Evolutionary conservation across 2,888 invertebrate species (phyloP), one percentile per base, ranked within the genome.

Genomic region (Serrognathus titanus): DNA sequence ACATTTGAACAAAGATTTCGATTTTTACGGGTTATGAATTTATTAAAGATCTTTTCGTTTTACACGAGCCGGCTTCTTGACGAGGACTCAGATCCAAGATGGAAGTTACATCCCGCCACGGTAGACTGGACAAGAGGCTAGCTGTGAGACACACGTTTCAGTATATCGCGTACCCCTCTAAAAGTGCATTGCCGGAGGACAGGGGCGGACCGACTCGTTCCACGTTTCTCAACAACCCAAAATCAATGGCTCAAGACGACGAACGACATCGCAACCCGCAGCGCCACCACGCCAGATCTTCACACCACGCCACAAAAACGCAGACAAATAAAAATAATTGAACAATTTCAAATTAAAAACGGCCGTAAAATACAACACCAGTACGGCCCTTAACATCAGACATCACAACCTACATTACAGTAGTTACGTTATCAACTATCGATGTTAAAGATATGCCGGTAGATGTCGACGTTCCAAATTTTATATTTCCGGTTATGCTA

Each of bases 61-160:
- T 79, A 80, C 80, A 78, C 80, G 79, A 81, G 84, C 87, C 88
- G 87, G 88, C 87, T 87, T 87, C 84, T 83, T 79, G 83, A 82
- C 69, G 70, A 73, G 82, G 83, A 85, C 82, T 81, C 82, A 83
- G 84, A 84, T 86, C 83, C 88, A 88, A 88, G 86, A 88, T 88
- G 88, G 88, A 87, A 85, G 86, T 86, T 84, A 84, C 85, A 83
- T 84, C 83, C 85, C 81, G 82, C 82, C 82, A 80, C 80, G 79
- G 77, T 76, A 78, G 78, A 79, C 78, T 78, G 76, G 74, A 74
- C 76, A 75, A 73, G 73, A 75, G 73, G 74, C 74, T 71, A 71
- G 67, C 68, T 62, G 64, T 66, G 68, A 72, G 71, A 69, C 70
- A 71, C 74, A 75, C 75, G 74, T 73, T 75, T 71, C 72, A 71